Conservation (phyloP, 2,113 vertebrate species). For the Haliaeetus leucogaster region DNA sequence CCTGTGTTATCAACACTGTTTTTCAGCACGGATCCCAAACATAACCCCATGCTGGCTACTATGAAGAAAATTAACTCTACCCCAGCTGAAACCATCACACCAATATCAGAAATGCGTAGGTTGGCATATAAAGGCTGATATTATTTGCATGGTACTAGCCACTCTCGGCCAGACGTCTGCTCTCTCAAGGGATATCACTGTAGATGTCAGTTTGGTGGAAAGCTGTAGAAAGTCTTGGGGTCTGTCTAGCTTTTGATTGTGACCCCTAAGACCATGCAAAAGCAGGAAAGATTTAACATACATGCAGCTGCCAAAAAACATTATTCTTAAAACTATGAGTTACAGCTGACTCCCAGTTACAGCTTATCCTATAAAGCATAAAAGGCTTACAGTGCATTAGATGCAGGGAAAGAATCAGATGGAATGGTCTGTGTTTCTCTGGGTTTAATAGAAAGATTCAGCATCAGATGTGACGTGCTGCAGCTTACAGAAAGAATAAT, state of each 20-base stretch:
- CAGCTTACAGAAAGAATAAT: background rate
- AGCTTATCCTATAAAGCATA: background rate
- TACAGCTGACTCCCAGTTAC: background rate
- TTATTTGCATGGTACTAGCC: background rate
- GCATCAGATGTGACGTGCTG: background rate
- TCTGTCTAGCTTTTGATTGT: background rate
- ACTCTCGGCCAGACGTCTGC: accelerated
- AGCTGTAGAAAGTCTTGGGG: background rate
- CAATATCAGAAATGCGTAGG: background rate
- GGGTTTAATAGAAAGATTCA: background rate
- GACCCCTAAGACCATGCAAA: background rate
- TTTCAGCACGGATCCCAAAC: too few relatives aligned
- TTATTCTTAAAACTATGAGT: background rate
- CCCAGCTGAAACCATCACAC: too few relatives aligned
- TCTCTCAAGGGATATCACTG: background rate
- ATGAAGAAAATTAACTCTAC: too few relatives aligned
- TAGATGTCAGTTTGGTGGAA: background rate
- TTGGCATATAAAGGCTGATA: background rate
- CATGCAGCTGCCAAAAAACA: accelerated
- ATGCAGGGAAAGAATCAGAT: background rate
- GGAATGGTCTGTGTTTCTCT: background rate
- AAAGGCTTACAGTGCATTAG: background rate
- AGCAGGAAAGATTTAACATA: background rate
- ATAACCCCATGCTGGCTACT: too few relatives aligned
- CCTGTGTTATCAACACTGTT: too few relatives aligned